These are phyloP conservation scores for Drosophila rellima DNA, from an alignment of 2,888 invertebrate species.

Conservation along the genomic window DNA sequence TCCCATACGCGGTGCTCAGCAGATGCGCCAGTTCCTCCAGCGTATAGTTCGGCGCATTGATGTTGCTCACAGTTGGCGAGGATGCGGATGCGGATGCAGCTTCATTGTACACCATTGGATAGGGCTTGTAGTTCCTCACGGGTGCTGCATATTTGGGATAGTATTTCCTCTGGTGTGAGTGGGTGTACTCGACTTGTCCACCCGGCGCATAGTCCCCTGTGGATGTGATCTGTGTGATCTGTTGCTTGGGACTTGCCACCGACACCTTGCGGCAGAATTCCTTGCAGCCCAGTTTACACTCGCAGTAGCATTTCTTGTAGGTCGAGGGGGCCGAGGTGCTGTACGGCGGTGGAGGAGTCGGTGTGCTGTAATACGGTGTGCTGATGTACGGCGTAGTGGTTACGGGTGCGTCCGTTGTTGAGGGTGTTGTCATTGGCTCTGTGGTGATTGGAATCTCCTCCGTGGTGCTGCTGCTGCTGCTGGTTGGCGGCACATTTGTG, in stretches of 20 bases:
- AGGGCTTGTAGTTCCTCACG: constrained; percentile 48
- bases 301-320: constrained; percentile 80
- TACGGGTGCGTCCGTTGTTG: constrained; percentile 18
- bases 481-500: constrained; percentile 7
- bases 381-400: constrained; percentile 6
- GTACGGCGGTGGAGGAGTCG: constrained; percentile 11
- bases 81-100: constrained; percentile 29
- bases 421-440: constrained; percentile 20
- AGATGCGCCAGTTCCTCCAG: constrained; percentile 68
- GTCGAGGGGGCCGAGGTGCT: constrained; percentile 17
- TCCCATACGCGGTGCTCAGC: constrained; percentile 62
- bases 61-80: constrained; percentile 45
- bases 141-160: constrained; percentile 54
- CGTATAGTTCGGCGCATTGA: constrained; percentile 69
- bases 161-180: constrained; percentile 71
- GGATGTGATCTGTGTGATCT: constrained; percentile 72
- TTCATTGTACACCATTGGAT: constrained; percentile 54
- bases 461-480: constrained; percentile 24
- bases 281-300: constrained; percentile 81
- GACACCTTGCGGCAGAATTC: constrained; percentile 81
- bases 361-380: constrained; percentile 5
- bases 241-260: constrained; percentile 57
- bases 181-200: constrained; percentile 73
- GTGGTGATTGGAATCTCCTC: constrained; percentile 11
- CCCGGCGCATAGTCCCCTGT: constrained; percentile 61